phyloP scores from a whole-genome alignment of 2,113 vertebrate species.

The Enhydra lutris region DNA sequence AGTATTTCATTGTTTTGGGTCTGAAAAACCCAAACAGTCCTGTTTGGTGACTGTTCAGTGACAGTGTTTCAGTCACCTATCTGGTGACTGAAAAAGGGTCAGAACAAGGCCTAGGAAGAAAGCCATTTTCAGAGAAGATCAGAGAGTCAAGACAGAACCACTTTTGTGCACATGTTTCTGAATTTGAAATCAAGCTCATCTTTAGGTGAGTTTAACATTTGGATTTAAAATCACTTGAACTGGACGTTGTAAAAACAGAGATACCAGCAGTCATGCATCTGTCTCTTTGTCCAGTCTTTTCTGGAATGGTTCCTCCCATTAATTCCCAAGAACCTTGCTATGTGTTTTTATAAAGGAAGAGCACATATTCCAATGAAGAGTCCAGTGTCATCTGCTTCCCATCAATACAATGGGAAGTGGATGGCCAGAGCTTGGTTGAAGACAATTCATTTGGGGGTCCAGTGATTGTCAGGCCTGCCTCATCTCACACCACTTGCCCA shows the following conservation, averaged over 20 bases:
- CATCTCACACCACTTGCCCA: not conserved
- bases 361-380: not conserved
- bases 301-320: not conserved
- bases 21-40: not conserved
- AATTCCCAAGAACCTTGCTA: not conserved
- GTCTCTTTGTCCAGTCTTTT: not conserved
- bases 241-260: not conserved
- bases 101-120: not conserved
- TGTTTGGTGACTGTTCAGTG: too few relatives aligned
- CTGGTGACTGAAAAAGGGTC: not conserved
- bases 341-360: not conserved
- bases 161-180: not conserved
- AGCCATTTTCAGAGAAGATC: not conserved
- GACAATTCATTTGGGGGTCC: not conserved
- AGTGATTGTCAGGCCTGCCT: not conserved
- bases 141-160: not conserved
- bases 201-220: not conserved
- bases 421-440: not conserved
- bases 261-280: not conserved
- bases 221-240: not conserved
- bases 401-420: not conserved
- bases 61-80: too few relatives aligned
- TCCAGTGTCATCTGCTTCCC: not conserved
- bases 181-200: not conserved
- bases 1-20: not conserved